Base-by-base conservation (phyloP, 2,113 vertebrate genomes). In the Sigmodon hispidus region DNA sequence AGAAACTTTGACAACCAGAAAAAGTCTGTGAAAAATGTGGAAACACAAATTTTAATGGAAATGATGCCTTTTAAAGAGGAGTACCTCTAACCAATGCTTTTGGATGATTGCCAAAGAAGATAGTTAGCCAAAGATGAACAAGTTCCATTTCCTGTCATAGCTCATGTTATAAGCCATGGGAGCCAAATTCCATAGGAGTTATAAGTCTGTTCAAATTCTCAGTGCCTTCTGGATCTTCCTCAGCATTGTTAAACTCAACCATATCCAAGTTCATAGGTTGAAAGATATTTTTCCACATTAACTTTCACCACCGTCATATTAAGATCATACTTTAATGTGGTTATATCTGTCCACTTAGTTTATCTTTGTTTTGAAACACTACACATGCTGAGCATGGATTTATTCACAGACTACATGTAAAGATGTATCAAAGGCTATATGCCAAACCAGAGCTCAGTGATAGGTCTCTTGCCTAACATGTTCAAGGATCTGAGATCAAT, bases 331-430 rank as follows among this genome's bases (percentile, higher is more conserved):
- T 34, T 22, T 34, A 43, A 45, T 48, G 57, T 29, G 75, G 43
- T 94, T 52, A 61, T 22, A n/a, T 12, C 31, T 77, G 31, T 67
- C 24, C 40, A 77, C 80, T 69, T 72, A 67, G 73, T 94, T 85
- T 89, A 40, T 48, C 59, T 61, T 73, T 94, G 73, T 50, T 96
- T 86, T 91, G 48, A 87, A 89, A 91, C 24, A 29, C 5, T 72
- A 10, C 24, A 69, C 40, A 21, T 69, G 7, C 43, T 76, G 5
- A 72, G 3, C 45, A 65, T 36, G 84, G 16, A 92, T 85, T 85
- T 81, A 13, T 24, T 86, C 84, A 89, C 24, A 70, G 55, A 67
- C 29, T 43, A 12, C 29, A 70, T 67, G 63, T 7, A 83, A 69
- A 24, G 3, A 50, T 36, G 1, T 5, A 55, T 86, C 43, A 50